A percentile compares a stretch with the other conserved stretches of the same genome.
Conservation (phyloP, 2,113 vertebrate genomes). For the Ptyas mucosa region DNA sequence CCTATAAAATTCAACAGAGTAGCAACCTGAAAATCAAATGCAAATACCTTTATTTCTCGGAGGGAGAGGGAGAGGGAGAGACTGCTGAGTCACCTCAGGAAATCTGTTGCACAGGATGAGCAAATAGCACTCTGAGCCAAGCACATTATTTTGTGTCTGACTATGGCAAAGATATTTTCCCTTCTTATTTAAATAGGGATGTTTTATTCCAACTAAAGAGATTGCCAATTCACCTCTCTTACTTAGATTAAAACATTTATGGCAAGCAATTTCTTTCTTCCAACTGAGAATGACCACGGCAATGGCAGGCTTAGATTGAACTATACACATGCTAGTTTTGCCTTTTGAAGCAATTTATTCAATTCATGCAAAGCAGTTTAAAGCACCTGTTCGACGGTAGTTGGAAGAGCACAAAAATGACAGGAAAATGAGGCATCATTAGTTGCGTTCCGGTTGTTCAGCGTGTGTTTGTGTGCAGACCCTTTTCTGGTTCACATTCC, state of each 20-base stretch:
- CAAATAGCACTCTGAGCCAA: not conserved
- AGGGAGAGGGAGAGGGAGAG: not conserved
- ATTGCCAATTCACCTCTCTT: slow-evolving; percentile 14
- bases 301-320: slow-evolving; percentile 38
- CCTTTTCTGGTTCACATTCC: slow-evolving; percentile 51
- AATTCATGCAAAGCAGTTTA: slow-evolving; percentile 48
- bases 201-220: not conserved
- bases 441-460: slow-evolving; percentile 33
- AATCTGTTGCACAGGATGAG: not conserved
- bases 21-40: not conserved
- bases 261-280: not conserved
- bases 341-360: slow-evolving; percentile 56
- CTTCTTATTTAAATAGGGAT: slow-evolving; percentile 19
- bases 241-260: slow-evolving; percentile 17
- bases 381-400: slow-evolving; percentile 55
- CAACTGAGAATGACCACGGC: slow-evolving; percentile 19
- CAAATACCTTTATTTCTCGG: not conserved
- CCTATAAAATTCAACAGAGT: not conserved
- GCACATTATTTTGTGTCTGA: not conserved
- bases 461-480: slow-evolving; percentile 39
- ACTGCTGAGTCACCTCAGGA: not conserved
- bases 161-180: slow-evolving; percentile 14
- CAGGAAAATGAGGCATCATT: slow-evolving; percentile 66
- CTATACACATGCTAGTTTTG: slow-evolving; percentile 30
- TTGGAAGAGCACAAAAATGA: slow-evolving; percentile 56